These are phyloP conservation scores for Ophthalmolycus amberensis DNA, from an alignment of 2,113 vertebrate genomes.

Conservation along the genomic window DNA sequence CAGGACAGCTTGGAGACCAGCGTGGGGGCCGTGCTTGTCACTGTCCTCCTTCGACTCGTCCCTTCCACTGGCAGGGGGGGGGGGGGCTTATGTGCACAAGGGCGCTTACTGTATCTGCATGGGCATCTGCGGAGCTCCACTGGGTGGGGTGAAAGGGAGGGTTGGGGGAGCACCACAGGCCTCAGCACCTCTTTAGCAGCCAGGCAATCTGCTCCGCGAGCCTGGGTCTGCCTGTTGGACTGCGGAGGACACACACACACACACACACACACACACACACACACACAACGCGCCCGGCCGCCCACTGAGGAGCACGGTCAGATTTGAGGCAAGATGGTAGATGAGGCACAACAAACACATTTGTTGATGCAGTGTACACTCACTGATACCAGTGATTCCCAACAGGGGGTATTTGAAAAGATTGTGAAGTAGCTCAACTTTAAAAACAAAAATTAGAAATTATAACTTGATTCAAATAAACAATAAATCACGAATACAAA, in stretches of 20 bases:
- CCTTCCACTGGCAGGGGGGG: constrained; percentile 55
- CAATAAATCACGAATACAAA: not conserved
- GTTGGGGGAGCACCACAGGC: constrained; percentile 56
- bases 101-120: constrained; percentile 72
- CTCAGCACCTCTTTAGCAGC: constrained; percentile 81
- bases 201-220: constrained; percentile 80
- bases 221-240: constrained; percentile 54
- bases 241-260: constrained; percentile 39
- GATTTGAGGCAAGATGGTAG: constrained; percentile 63
- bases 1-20: constrained; percentile 85
- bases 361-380: constrained; percentile 25
- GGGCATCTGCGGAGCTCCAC: constrained; percentile 77
- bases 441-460: not conserved
- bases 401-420: not conserved
- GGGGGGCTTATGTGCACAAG: constrained; percentile 61
- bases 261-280: not conserved
- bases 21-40: constrained; percentile 77
- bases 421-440: constrained; percentile 1
- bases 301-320: constrained; percentile 54
- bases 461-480: not conserved
- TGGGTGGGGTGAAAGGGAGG: constrained; percentile 32
- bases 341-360: constrained; percentile 64
- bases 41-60: constrained; percentile 71
- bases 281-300: constrained; percentile 10
- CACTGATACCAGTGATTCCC: constrained; percentile 25